These are phyloP conservation scores for Hirundichthys speculiger DNA, from an alignment of 2,113 vertebrate genomes.

Conservation along the genomic window DNA sequence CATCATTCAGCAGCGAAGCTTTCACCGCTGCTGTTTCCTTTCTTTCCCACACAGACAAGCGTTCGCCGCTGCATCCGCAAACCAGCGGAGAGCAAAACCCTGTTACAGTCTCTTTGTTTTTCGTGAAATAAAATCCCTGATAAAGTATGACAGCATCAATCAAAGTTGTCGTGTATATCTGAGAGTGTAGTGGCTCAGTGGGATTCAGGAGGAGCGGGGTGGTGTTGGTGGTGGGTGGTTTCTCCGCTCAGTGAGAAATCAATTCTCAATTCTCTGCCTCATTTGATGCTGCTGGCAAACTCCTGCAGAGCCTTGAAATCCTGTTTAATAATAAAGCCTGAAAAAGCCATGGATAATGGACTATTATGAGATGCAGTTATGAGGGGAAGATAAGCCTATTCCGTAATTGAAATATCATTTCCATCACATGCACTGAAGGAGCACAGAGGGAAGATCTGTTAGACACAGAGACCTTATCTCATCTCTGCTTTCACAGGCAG, in stretches of 20 bases:
- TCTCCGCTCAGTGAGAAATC: conserved; percentile 65
- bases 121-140: not conserved
- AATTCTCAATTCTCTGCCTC: conserved; percentile 72
- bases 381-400: conserved; percentile 66
- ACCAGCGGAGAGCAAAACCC: conserved; percentile 16
- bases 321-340: conserved; percentile 75
- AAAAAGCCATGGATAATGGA: conserved; percentile 71
- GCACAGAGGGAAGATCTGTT: conserved; percentile 40
- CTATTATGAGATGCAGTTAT: conserved; percentile 68
- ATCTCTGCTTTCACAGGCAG: conserved; percentile 25
- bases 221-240: conserved; percentile 31
- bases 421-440: conserved; percentile 46
- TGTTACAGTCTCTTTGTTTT: not conserved
- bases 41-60: conserved; percentile 21
- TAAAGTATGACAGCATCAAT: conserved; percentile 43
- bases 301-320: conserved; percentile 65
- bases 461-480: conserved; percentile 47
- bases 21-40: conserved; percentile 17
- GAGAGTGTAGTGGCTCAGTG: conserved; percentile 11
- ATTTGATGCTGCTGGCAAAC: conserved; percentile 63
- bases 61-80: conserved; percentile 12
- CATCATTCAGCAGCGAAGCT: conserved; percentile 30
- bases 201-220: conserved; percentile 1
- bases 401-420: conserved; percentile 76
- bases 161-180: conserved; percentile 41